Base-by-base conservation (phyloP, 1,140 invertebrate species). In the Linepithema humile region DNA sequence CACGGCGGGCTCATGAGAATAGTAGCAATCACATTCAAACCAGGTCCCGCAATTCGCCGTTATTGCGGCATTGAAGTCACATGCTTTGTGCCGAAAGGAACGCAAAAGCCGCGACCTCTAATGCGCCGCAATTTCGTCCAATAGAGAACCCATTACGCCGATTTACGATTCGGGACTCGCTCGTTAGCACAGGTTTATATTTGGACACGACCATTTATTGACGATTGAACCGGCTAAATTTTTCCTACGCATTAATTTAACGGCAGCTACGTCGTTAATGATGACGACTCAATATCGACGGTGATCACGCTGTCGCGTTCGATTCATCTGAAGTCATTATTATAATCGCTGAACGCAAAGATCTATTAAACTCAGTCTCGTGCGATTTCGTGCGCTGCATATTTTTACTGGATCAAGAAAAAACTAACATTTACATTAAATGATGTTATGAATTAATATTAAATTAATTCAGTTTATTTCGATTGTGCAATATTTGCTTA, bases 1-100 rank as follows among this genome's bases (percentile, higher is more conserved):
- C 20, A 35, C 43, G 60, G 50, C 1, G 10, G 29, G 32, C 26
- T 9, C 26, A n/a, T n/a, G 23, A 12, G 45, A 53, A 15, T 15
- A n/a, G 3, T 9, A 23, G 12, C 62, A 48, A 72, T 65, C 62
- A 7, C 40, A 67, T 82, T 73, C 38, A 85, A 45, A 55, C 53
- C 59, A 77, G 23, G 55, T 50, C 43, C 57, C 48, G 40, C 75
- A 77, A 85, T 64, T 86, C 53, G 57, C 65, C 38, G 55, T 59
- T 73, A 82, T 82, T 82, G 69, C 70, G 69, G 69, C 67, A 82
- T 82, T 82, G 53, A 82, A 82, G 55, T 74, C 64, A 57, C 48
- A 69, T 38, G 78, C 78, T 72, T 43, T 15, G 35, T 32, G 59
- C 64, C 67, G 43, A 83, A 84, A 77, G 80, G 12, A 62, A 55